A percentile compares a stretch with the other conserved stretches of the same genome.
Conservation (phyloP, 37 sponge, comb jelly and placozoan genomes). For the Halichondria panicea region DNA sequence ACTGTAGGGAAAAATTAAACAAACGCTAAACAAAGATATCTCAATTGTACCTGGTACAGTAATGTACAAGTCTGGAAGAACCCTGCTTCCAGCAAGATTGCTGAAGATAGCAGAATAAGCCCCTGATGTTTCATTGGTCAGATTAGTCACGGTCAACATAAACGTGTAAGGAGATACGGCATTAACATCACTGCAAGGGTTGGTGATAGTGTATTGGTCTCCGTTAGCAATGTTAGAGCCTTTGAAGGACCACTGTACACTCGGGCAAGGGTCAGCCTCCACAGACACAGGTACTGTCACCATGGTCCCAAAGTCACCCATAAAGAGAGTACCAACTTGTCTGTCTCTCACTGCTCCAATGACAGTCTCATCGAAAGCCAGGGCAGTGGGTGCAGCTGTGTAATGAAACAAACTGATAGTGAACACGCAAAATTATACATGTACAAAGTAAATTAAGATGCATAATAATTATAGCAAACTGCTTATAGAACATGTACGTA, state of each 20-base stretch:
- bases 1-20: background rate
- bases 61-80: background rate
- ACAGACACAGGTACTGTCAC: constrained; percentile 4
- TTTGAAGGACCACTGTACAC: constrained; percentile 8
- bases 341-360: too few relatives aligned
- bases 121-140: constrained; percentile 1
- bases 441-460: too few relatives aligned
- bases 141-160: constrained; percentile 17
- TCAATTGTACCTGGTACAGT: constrained; percentile 19
- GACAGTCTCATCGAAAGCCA: too few relatives aligned
- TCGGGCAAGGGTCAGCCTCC: constrained; percentile 45
- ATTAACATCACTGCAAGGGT: background rate
- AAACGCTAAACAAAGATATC: background rate
- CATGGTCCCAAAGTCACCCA: background rate
- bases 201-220: background rate
- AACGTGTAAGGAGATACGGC: constrained; percentile 4
- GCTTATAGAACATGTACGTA: too few relatives aligned
- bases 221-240: background rate
- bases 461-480: too few relatives aligned
- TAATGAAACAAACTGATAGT: too few relatives aligned
- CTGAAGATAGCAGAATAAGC: constrained; percentile 24
- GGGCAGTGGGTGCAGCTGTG: too few relatives aligned
- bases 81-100: background rate
- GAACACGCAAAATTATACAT: too few relatives aligned
- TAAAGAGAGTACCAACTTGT: background rate